A percentile compares a stretch with the other conserved stretches of the same genome.
These are phyloP conservation scores for Caenorhabditis sp. DNA, from an alignment of 2,888 invertebrate species.

Conservation along the genomic window DNA sequence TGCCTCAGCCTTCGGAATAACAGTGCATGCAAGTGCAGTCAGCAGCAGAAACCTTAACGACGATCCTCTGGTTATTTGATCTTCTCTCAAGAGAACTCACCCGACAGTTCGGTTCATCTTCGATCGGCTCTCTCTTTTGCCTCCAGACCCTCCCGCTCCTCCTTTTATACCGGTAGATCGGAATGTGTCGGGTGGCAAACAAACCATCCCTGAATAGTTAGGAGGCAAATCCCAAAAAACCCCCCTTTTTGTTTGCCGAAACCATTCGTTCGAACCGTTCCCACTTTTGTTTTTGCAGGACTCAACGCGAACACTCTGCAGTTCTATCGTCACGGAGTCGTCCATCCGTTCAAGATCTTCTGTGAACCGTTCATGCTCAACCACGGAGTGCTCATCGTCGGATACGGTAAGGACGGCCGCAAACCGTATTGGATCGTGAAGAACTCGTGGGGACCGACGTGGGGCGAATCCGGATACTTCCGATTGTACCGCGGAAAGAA, in stretches of 20 bases:
- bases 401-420: constrained; percentile 75
- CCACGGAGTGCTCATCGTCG: constrained; percentile 78
- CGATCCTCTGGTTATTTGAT: not conserved
- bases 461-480: constrained; percentile 79
- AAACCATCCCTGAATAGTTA: constrained; percentile 21
- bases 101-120: constrained; percentile 45
- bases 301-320: constrained; percentile 79
- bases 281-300: constrained; percentile 60
- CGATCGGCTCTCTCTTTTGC: constrained; percentile 28
- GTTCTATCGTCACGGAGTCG: constrained; percentile 79
- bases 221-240: constrained; percentile 8
- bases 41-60: constrained; percentile 46
- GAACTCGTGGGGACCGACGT: constrained; percentile 77
- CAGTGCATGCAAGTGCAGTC: constrained; percentile 50
- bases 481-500: constrained; percentile 92
- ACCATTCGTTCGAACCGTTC: not conserved
- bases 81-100: constrained; percentile 13
- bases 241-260: constrained; percentile 11
- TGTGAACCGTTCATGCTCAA: constrained; percentile 73
- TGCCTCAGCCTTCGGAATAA: constrained; percentile 58
- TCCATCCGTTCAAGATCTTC: constrained; percentile 77
- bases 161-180: constrained; percentile 28
- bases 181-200: constrained; percentile 23
- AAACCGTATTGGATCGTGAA: constrained; percentile 79
- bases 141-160: not conserved